Evolutionary conservation across 35 echinoderm and acorn worm genomes (phyloP).

Genomic region (Stichopus chloronotus): DNA sequence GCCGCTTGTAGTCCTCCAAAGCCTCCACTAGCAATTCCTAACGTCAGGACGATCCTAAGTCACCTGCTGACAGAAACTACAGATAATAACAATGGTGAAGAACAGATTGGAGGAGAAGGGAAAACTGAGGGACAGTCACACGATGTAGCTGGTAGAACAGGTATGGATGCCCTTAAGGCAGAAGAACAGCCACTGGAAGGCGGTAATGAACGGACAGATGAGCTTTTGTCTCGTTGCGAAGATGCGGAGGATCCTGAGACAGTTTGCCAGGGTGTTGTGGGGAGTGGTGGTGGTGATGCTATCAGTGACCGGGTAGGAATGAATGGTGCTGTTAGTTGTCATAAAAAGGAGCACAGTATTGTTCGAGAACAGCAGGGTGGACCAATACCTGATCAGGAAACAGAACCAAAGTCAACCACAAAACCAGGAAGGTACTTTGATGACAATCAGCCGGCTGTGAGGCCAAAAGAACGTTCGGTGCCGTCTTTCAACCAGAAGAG

Average conservation of each 20-base stretch:
- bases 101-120: neutral
- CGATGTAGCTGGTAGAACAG: too few relatives aligned
- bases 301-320: neutral
- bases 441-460: neutral
- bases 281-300: neutral
- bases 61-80: neutral
- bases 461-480: slow-evolving; percentile 9
- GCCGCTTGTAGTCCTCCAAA: neutral
- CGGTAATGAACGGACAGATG: too few relatives aligned
- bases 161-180: neutral
- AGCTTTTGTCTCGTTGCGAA: neutral
- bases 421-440: neutral
- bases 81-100: neutral
- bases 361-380: neutral
- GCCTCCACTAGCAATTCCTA: neutral
- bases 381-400: neutral
- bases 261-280: neutral
- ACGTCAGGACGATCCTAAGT: slow-evolving; percentile 25
- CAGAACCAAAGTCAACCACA: neutral
- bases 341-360: neutral
- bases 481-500: neutral
- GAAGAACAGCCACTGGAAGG: neutral
- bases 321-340: neutral
- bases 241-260: neutral
- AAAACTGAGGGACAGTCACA: neutral